A percentile compares a stretch with the other conserved stretches of the same genome.
These are phyloP conservation scores for Melanotaenia nigrans DNA, from an alignment of 2,797 vertebrate species.

Conservation along the genomic window DNA sequence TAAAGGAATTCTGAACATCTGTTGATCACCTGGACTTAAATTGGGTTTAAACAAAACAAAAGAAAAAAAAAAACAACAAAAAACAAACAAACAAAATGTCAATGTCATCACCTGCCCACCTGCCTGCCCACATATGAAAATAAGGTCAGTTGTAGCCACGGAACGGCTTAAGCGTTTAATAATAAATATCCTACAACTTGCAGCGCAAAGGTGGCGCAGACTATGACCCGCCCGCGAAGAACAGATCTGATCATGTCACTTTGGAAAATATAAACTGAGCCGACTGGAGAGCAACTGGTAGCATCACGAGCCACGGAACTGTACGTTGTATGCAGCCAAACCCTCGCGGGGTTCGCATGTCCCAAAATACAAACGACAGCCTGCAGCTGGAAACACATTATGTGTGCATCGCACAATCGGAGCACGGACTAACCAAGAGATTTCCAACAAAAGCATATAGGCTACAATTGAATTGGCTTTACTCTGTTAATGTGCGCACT, in stretches of 20 bases:
- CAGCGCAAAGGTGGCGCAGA: neutral
- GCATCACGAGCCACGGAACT: conserved; percentile 24
- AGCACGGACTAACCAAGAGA: conserved; percentile 19
- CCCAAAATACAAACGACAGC: conserved; percentile 44
- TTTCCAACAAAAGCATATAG: conserved; percentile 8
- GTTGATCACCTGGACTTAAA: conserved; percentile 29
- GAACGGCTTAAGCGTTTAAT: neutral
- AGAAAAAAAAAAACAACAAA: conserved; percentile 10
- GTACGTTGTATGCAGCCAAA: conserved; percentile 34
- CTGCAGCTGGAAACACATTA: conserved; percentile 34
- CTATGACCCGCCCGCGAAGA: neutral
- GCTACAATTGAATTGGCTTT: conserved; percentile 13
- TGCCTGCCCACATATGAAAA: conserved; percentile 27
- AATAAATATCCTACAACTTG: neutral
- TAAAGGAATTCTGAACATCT: conserved; percentile 21
- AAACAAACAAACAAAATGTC: conserved; percentile 14
- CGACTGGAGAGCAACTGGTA: conserved; percentile 65
- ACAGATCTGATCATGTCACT: conserved; percentile 24
- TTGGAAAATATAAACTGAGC: conserved; percentile 36
- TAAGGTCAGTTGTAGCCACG: conserved; percentile 1
- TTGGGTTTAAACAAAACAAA: too few relatives aligned
- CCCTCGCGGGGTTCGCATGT: conserved; percentile 32
- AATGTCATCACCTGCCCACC: neutral
- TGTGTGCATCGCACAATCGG: conserved; percentile 16
- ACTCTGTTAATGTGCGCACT: neutral